Conservation (phyloP, 1,140 invertebrate genomes). For the Adelges cooleyi region DNA sequence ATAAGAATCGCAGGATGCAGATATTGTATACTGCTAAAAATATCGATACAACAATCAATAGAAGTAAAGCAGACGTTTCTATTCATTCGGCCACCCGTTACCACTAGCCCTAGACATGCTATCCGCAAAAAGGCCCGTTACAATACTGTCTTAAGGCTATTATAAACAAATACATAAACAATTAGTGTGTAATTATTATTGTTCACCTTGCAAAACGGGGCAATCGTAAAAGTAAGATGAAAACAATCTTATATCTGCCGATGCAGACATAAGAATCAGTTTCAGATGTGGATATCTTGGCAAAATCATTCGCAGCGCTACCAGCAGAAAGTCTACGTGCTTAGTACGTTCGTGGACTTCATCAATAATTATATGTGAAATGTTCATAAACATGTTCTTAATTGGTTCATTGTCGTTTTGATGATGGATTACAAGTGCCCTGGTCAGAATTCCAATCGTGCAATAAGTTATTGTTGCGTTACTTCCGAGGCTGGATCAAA, state of each 20-base stretch:
- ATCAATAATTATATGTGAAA: conserved; percentile 83
- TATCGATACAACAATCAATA: too few relatives aligned
- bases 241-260: conserved; percentile 69
- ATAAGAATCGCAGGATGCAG: too few relatives aligned
- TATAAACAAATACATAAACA: too few relatives aligned
- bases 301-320: conserved; percentile 67
- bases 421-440: conserved; percentile 70
- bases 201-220: conserved; percentile 48
- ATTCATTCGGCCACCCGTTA: too few relatives aligned
- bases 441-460: conserved; percentile 77
- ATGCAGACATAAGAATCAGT: conserved; percentile 91
- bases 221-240: conserved; percentile 69
- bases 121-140: too few relatives aligned
- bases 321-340: conserved; percentile 83
- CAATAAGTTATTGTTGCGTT: conserved; percentile 81
- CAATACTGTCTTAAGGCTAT: too few relatives aligned
- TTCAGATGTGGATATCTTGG: conserved; percentile 58
- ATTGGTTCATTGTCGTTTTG: conserved; percentile 35
- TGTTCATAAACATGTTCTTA: conserved; percentile 42
- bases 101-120: too few relatives aligned
- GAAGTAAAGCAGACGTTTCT: too few relatives aligned
- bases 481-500: conserved; percentile 39
- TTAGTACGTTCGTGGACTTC: conserved; percentile 87
- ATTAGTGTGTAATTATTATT: too few relatives aligned
- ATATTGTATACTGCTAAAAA: too few relatives aligned